These are phyloP conservation scores for Phacellophora camtschatica DNA, from an alignment of 30 jellyfish, hydroid and myxozoan species.

Conservation along the genomic window DNA sequence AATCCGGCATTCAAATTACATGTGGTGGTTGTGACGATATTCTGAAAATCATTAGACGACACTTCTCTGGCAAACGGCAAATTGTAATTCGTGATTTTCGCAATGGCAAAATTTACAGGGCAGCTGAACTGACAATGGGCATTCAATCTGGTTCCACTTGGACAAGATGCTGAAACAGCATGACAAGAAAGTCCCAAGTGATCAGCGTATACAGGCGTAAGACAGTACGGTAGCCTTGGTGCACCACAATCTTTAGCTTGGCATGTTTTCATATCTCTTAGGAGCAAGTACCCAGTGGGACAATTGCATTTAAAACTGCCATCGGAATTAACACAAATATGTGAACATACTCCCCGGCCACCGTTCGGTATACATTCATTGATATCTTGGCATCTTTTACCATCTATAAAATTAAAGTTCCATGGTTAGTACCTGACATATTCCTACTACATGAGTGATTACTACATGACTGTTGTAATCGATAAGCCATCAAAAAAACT, in stretches of 20 bases:
- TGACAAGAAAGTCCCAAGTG: constrained; percentile 44
- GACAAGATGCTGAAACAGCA: constrained; percentile 37
- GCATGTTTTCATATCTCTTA: constrained; percentile 28
- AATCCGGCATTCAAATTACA: not conserved
- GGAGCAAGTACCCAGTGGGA: constrained; percentile 38
- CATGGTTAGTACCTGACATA: too few relatives aligned
- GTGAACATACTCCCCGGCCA: constrained; percentile 83
- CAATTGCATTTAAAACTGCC: constrained; percentile 63
- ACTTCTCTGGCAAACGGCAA: constrained; percentile 31
- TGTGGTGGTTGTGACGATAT: constrained; percentile 17
- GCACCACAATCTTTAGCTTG: constrained; percentile 5
- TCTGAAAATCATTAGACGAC: not conserved
- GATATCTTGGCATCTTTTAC: constrained; percentile 45
- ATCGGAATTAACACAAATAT: constrained; percentile 22
- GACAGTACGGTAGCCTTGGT: constrained; percentile 47
- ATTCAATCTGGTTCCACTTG: constrained; percentile 35
- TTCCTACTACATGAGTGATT: too few relatives aligned
- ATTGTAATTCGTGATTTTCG: constrained; percentile 1
- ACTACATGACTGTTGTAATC: too few relatives aligned
- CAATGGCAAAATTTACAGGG: constrained; percentile 43
- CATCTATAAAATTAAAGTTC: too few relatives aligned
- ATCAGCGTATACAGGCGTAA: constrained; percentile 27
- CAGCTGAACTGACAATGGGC: constrained; percentile 66
- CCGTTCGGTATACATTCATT: constrained; percentile 68
- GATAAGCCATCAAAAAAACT: too few relatives aligned